Base-by-base conservation (phyloP, 2,113 vertebrate genomes). In the Phycodurus eques region DNA sequence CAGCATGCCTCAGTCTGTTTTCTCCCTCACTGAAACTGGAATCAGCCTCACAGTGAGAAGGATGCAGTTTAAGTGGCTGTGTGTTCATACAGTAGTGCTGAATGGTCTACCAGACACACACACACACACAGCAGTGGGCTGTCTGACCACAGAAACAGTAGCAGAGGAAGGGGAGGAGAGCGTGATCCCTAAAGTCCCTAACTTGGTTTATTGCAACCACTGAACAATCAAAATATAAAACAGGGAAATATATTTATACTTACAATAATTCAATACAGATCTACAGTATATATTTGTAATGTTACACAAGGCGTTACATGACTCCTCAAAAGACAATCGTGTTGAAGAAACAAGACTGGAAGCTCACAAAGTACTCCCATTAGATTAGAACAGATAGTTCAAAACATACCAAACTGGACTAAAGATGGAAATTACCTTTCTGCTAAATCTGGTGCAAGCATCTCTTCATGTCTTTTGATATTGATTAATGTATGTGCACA, bases 41-140 rank as follows among this genome's bases (percentile, higher is more conserved):
- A 80, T 77, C 76, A 85, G 70, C 67, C 74, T 53, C 33, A 11
- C 46, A 39, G 64, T 44, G 44, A 47, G 44, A 35, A 42, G 42
- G 75, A 61, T 77, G 78, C 66, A 64, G 76, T 61, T 44, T 57
- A 67, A 83, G 69, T 74, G 72, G 59, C 46, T 68, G 33, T 67
- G 73, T 72, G 61, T 75, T 71, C 13, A n/a, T 76, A 79, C 71
- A 79, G 81, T 76, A 68, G 66, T 31, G 11, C 64, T 68, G 83
- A 90, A 73, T 84, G 72, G 77, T 84, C 75, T 80, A 84, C 62
- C 85, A 90, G 80, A 88, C 12, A 88, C 84, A 87, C 81, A 92
- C 76, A 73, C 87, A 88, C 85, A 90, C 85, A 79, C 47, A 39
- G 19, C n/a, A 49, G 43, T 65, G 73, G 66, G 53, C 61, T 76